Evolutionary conservation across 2,797 vertebrate genomes (phyloP), one percentile per base, ranked within the genome.

Genomic region (Chelon labrosus): DNA sequence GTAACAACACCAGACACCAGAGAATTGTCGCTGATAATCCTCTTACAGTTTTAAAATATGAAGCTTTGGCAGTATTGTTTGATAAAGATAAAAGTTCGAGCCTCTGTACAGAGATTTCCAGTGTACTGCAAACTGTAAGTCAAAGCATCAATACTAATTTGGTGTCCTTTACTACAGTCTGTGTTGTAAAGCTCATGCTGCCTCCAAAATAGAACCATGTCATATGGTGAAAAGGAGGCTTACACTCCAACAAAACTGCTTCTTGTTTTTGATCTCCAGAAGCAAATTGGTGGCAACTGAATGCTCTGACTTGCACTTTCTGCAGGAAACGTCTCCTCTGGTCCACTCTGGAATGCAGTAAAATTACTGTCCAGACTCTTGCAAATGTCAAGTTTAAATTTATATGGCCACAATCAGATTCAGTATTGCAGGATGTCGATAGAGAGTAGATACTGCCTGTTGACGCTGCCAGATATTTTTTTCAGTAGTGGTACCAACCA

Each of bases 341-440:
- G 56, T 56, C 27, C 16, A 41, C 25, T 66, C 25, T 19, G 58
- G 20, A 77, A 73, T 73, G 50, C 57, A 37, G 17, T 59, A 41
- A 73, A 59, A 42, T 68, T 56, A 42, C 20, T 70, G 50, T 69
- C 35, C 51, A 70, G 39, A 73, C 66, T 65, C 38, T 70, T 75
- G 31, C 44, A 56, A 50, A 76, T 4, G 10, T 56, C n/a, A 47
- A 66, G 39, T 61, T 51, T 31, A 41, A 73, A 75, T 70, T 67
- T 27, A 73, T 54, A 57, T 37, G 75, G 25, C 41, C 61, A 64
- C 47, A 69, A 42, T 74, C 27, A 74, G 68, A 79, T 46, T 68
- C 53, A 58, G 55, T 46, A 19, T 72, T 57, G 66, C 22, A 42
- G 63, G 46, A 53, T 20, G 55, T 38, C 61, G 42, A 62, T 56